These are phyloP conservation scores for Reticulitermes lucifugus DNA, from an alignment of 2,888 invertebrate species.

Conservation along the genomic window DNA sequence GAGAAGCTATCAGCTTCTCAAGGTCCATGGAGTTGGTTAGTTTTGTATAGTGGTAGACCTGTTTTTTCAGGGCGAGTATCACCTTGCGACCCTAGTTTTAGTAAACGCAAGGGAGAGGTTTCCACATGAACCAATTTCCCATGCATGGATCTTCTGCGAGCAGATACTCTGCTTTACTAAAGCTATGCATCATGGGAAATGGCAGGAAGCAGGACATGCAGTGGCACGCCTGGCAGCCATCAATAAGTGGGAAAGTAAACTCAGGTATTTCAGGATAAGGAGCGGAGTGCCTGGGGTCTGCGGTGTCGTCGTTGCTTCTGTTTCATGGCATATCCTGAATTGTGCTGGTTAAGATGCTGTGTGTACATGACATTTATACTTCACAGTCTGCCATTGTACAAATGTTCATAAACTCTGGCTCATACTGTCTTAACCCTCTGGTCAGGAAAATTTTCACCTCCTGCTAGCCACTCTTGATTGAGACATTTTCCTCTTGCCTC, in stretches of 20 bases:
- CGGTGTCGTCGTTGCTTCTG: no score
- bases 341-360: background rate
- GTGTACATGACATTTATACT: background rate
- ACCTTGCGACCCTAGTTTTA: slow-evolving; percentile 69
- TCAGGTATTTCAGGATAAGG: slow-evolving; percentile 60
- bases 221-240: slow-evolving; percentile 76
- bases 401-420: no score
- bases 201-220: slow-evolving; percentile 76
- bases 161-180: slow-evolving; percentile 68
- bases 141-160: slow-evolving; percentile 77
- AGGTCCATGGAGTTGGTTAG: no score
- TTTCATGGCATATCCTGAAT: background rate
- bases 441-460: no score
- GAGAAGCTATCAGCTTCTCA: no score
- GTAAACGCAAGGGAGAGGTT: slow-evolving; percentile 73
- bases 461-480: no score
- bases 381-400: no score
- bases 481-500: no score
- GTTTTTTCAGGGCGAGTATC: slow-evolving; percentile 67
- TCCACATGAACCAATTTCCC: slow-evolving; percentile 71
- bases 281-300: no score
- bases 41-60: no score
- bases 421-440: no score
- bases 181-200: slow-evolving; percentile 68
- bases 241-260: slow-evolving; percentile 75